Base-by-base conservation (phyloP, 2,113 vertebrate species). In the Hippopotamus amphibius region DNA sequence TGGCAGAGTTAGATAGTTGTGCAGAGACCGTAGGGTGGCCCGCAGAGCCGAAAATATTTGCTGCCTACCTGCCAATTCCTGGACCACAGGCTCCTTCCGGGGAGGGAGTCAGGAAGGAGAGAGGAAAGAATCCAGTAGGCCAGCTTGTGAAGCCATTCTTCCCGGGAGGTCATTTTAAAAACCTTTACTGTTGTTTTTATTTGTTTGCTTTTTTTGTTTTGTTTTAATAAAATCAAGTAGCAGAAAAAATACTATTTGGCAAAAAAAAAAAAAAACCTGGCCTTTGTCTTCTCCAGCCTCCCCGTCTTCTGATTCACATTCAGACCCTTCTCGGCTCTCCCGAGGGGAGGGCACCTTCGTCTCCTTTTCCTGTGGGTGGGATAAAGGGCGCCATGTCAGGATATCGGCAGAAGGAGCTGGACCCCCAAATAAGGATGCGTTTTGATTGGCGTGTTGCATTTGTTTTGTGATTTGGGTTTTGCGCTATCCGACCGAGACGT, bases 271-370 rank as follows among this genome's bases (percentile, higher is more conserved):
- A 84, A 61, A 80, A 43, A 30, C 12, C 1, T 41, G n/a, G 46
- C 12, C 43, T 89, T 21, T 68, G 19, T 92, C 14, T 83, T 13
- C 22, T 53, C 21, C 5, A 59, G 13, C 5, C 15, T 61, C 19
- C 22, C 48, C 88, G 21, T 53, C 69, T 92, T 66, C 79, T 48
- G 46, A 63, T 80, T 90, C 5, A 22, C 9, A 26, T 22, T 15
- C 16, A 16, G 30, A 33, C 3, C 41, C 50, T 68, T 66, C 55
- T 28, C 65, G 80, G 3, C 33, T 13, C 2, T 26, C 26, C n/a
- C 5, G 0, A 4, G 1, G 26, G 48, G 26, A 21, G 7, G 6
- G 30, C 1, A 0, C 13, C 3, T 3, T 28, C 1, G 43, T 41
- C 17, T 79, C 24, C 28, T 89, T 33, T 61, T 43, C 59, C 5